Base-by-base conservation (phyloP, 2,797 vertebrate genomes). In the Alfaro cultratus region DNA sequence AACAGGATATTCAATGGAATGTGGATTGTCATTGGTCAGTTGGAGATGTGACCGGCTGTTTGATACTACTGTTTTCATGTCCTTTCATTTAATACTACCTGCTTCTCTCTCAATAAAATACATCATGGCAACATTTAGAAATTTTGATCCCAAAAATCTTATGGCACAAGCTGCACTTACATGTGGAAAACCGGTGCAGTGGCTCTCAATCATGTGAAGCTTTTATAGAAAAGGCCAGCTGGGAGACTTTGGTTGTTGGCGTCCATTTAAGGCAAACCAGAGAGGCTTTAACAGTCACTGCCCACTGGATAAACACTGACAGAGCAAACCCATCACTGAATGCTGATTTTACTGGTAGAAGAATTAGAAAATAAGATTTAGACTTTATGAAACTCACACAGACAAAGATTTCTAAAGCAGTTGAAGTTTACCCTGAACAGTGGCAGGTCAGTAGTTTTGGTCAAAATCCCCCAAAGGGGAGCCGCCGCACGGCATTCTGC, bases 181-280 rank as follows among this genome's bases (percentile, higher is more conserved):
- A 5, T 77, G 78, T 45, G n/a, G 77, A 18, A 12, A 55, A 26
- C 29, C 45, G 41, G 21, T 60, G 77, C 76, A 31, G 81, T 15
- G 16, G 49, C 29, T 74, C n/a, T 73, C 41, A 76, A 31, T 53
- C 60, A n/a, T 75, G 55, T 77, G 64, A 45, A 76, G 78, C 15
- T 46, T 51, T 26, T 45, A 73, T 29, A 46, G 1, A 55, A 47
- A 79, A 83, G 46, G 39, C 55, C 64, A 51, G 68, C 57, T 77
- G 34, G 53, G 76, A 76, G 78, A 88, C 84, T 79, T 86, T 83
- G 88, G 83, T 85, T 87, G 83, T 49, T 81, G 72, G 81, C 82
- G 80, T 88, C n/a, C 76, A 82, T 74, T 87, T 80, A 82, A 84
- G 80, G 73, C 74, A 85, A 87, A 85, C 36, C 80, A 83, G 26